phyloP scores from a whole-genome alignment of 2,113 vertebrate species.

The Oncorhynchus masou region DNA sequence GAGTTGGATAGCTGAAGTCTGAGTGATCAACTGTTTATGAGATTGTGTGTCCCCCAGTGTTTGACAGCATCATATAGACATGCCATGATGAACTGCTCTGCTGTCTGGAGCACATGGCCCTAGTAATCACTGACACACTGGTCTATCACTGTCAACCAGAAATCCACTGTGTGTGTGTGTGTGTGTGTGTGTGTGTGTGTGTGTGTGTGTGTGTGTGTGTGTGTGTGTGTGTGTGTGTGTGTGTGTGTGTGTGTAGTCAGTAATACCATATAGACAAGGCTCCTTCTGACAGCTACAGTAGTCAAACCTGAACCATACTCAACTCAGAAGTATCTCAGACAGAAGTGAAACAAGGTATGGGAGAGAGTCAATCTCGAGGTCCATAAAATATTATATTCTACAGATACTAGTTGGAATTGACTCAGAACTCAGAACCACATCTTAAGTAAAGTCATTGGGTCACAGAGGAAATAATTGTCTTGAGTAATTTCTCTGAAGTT shows the following conservation, averaged over 20 bases:
- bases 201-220: not conserved
- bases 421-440: too few species aligned
- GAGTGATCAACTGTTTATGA: not conserved
- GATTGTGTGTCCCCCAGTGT: not conserved
- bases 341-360: not conserved
- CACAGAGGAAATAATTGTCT: too few species aligned
- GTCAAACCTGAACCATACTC: slow-evolving; percentile 2
- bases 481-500: too few species aligned
- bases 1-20: not conserved
- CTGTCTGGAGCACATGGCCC: not conserved
- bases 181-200: not conserved
- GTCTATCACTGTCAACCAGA: not conserved
- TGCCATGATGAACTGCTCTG: not conserved
- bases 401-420: too few species aligned
- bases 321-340: not conserved
- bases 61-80: not conserved
- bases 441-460: not conserved
- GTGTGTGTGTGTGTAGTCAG: not conserved
- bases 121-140: slow-evolving; percentile 5
- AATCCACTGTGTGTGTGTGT: not conserved
- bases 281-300: not conserved
- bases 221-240: not conserved
- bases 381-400: too few species aligned
- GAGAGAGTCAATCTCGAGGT: too few species aligned
- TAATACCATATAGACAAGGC: too few species aligned